Evolutionary conservation across 2,888 invertebrate genomes (phyloP).

Genomic region (Tinea semifulvella): DNA sequence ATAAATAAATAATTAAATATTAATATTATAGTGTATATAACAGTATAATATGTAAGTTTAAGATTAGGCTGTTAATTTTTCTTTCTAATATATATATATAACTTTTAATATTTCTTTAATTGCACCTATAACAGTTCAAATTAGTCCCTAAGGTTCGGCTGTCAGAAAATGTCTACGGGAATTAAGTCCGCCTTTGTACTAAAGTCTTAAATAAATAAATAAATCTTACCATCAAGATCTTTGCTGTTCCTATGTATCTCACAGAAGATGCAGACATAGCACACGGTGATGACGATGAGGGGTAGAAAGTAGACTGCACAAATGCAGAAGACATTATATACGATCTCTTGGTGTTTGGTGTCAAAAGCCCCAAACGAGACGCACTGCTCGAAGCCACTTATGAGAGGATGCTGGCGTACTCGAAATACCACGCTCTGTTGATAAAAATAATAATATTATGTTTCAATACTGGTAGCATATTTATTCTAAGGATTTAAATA

Average conservation of each 20-base stretch:
- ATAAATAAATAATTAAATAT: no score
- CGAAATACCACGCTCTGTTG: constrained; percentile 78
- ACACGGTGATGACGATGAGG: constrained; percentile 74
- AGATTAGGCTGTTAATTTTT: no score
- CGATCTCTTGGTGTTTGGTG: constrained; percentile 68
- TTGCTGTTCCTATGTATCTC: constrained; percentile 74
- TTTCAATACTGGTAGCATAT: no score
- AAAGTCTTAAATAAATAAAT: neutral
- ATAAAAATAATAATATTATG: constrained; percentile 24
- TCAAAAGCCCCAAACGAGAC: constrained; percentile 80
- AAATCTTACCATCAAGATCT: constrained; percentile 61
- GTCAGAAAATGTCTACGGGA: neutral
- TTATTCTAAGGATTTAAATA: no score
- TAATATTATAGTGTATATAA: no score
- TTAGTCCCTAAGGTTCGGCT: no score
- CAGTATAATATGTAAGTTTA: no score
- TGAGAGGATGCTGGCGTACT: constrained; percentile 70
- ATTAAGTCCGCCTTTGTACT: neutral
- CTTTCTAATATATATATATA: no score
- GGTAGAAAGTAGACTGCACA: constrained; percentile 81
- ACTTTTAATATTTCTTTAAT: no score
- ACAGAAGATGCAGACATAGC: constrained; percentile 77
- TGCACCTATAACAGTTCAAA: neutral
- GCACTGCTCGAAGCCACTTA: constrained; percentile 76
- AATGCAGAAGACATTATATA: constrained; percentile 78